A percentile compares a stretch with the other conserved stretches of the same genome.
Evolutionary conservation across 1,140 invertebrate genomes (phyloP).

Genomic region (Metopolophium dirhodum): DNA sequence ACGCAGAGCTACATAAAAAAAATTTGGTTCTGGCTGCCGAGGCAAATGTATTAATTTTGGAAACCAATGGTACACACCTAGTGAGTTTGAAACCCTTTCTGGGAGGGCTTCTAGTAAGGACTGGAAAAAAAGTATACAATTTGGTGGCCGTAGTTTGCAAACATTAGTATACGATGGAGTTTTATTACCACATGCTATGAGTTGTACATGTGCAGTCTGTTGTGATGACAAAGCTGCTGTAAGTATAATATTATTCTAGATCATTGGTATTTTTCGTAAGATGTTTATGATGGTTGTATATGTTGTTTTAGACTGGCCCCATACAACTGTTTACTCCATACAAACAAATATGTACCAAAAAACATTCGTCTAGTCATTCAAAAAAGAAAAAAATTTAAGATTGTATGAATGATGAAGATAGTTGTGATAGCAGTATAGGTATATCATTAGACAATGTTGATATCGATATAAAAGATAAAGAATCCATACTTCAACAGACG

Average conservation of each 20-base stretch:
- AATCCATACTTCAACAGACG: conserved; percentile 30
- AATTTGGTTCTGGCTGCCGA: conserved; percentile 87
- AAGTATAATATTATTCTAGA: conserved; percentile 63
- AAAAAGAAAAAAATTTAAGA: conserved; percentile 58
- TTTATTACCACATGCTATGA: conserved; percentile 89
- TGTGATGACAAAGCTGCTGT: conserved; percentile 90
- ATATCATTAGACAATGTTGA: conserved; percentile 47
- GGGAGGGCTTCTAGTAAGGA: conserved; percentile 92
- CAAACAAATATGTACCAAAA: conserved; percentile 73
- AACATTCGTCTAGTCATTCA: conserved; percentile 65
- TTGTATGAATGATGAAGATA: conserved; percentile 60
- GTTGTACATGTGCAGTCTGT: conserved; percentile 92
- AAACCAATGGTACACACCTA: conserved; percentile 89
- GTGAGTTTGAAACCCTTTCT: conserved; percentile 90
- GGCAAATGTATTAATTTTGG: conserved; percentile 87
- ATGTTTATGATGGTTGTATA: neutral
- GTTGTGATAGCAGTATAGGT: conserved; percentile 59
- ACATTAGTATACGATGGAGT: conserved; percentile 91
- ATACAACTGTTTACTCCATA: conserved; percentile 90
- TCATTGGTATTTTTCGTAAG: neutral
- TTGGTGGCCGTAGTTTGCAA: conserved; percentile 87
- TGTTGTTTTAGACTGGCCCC: conserved; percentile 75
- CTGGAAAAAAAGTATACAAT: conserved; percentile 91
- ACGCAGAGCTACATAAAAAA: conserved; percentile 83
- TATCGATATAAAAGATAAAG: conserved; percentile 14